phyloP scores from a whole-genome alignment of 2,888 invertebrate genomes.

The Tinea semifulvella region DNA sequence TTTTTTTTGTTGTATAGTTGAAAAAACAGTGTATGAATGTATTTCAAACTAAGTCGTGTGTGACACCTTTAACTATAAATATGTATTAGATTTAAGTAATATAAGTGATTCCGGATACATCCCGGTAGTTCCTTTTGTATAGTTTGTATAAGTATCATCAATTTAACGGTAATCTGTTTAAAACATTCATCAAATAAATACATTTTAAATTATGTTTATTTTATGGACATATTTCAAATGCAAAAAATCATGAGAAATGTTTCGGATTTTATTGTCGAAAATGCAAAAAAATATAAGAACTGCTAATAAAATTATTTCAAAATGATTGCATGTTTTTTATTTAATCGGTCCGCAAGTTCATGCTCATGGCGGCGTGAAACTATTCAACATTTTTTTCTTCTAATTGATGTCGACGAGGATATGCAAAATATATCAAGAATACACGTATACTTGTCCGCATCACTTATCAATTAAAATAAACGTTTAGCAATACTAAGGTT shows the following conservation, averaged over 20 bases:
- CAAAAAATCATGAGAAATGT: background rate
- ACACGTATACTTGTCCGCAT: background rate
- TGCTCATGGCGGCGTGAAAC: constrained; percentile 3
- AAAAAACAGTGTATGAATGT: too few species aligned
- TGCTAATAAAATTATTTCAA: constrained; percentile 61
- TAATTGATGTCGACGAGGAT: background rate
- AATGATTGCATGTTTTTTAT: background rate
- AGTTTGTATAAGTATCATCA: constrained; percentile 30
- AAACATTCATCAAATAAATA: constrained; percentile 17
- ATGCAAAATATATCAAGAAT: background rate
- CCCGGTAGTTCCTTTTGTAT: constrained; percentile 61
- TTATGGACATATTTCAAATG: background rate
- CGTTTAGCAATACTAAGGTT: too few species aligned
- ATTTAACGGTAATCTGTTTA: background rate
- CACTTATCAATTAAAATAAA: background rate
- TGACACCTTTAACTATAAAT: too few species aligned
- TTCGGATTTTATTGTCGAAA: constrained; percentile 30
- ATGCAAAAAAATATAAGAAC: constrained; percentile 40
- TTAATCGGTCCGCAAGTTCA: background rate
- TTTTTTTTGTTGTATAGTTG: too few species aligned
- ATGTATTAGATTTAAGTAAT: background rate
- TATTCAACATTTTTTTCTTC: constrained; percentile 1
- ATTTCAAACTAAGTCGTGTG: too few species aligned
- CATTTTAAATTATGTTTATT: background rate
- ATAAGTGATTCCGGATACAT: constrained; percentile 36